phyloP scores from a whole-genome alignment of 2,888 invertebrate genomes.

The Caenorhabditis imperialis region DNA sequence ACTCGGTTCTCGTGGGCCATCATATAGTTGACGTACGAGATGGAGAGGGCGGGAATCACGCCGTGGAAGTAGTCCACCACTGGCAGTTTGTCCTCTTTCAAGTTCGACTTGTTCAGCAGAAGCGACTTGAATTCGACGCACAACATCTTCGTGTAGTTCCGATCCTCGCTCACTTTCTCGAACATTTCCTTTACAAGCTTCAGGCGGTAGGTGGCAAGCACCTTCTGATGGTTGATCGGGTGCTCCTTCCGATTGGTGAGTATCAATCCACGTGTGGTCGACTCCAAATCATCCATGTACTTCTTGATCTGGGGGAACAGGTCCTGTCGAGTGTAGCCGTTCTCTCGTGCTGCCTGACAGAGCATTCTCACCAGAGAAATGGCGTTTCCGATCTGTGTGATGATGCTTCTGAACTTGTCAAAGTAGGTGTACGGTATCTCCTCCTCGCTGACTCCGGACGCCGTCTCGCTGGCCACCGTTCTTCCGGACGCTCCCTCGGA shows the following conservation, averaged over 20 bases:
- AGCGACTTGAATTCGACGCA: conserved; percentile 84
- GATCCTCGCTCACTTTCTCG: conserved; percentile 10
- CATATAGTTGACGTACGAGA: conserved; percentile 95
- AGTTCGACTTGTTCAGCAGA: conserved; percentile 80
- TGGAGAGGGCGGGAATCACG: conserved; percentile 90
- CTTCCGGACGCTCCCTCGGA: conserved; percentile 82
- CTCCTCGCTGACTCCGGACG: conserved; percentile 84
- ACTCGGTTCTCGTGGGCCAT: conserved; percentile 92
- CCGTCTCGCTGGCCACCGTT: background rate
- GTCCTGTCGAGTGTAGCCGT: conserved; percentile 12
- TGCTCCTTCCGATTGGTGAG: background rate
- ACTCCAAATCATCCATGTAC: conserved; percentile 25
- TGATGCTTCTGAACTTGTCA: conserved; percentile 91
- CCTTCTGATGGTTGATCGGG: conserved; percentile 3
- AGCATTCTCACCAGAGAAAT: conserved; percentile 27
- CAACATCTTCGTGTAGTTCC: conserved; percentile 28
- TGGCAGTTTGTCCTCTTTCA: conserved; percentile 3
- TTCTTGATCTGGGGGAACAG: conserved; percentile 27
- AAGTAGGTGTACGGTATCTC: conserved; percentile 89
- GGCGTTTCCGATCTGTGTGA: conserved; percentile 82
- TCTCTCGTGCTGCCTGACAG: conserved; percentile 35
- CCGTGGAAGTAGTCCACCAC: conserved; percentile 90
- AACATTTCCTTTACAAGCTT: conserved; percentile 25
- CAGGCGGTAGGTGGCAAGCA: conserved; percentile 14
- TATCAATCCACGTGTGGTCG: conserved; percentile 9